These are phyloP conservation scores for Pseudotriccus pelzelni DNA, from an alignment of 2,797 vertebrate genomes.

Conservation along the genomic window DNA sequence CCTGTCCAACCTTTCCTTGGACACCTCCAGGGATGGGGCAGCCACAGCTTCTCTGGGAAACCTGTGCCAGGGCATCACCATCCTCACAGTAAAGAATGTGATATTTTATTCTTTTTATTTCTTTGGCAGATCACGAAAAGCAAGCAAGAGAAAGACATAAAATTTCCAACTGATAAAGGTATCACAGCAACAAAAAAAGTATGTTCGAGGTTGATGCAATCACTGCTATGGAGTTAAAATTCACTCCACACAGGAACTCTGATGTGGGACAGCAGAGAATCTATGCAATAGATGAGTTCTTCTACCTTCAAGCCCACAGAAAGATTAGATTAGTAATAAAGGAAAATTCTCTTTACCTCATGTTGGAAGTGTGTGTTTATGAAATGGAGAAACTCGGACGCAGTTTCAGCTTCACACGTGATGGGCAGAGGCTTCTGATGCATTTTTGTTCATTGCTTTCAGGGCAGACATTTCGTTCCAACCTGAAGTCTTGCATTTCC, in stretches of 20 bases:
- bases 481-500: not conserved
- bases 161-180: not conserved
- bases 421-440: not conserved
- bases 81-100: not conserved
- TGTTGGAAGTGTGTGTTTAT: accelerated
- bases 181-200: not conserved
- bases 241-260: not conserved
- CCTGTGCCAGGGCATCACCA: not conserved
- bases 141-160: not conserved
- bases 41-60: not conserved
- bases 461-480: not conserved
- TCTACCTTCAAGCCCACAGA: not conserved
- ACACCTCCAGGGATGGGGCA: not conserved
- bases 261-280: not conserved
- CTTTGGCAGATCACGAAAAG: not conserved
- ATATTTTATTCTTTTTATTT: not conserved
- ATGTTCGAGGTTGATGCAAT: not conserved
- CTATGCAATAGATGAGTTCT: not conserved
- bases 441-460: not conserved
- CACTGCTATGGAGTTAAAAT: not conserved
- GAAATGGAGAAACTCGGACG: not conserved
- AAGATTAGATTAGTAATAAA: not conserved
- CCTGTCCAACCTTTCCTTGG: not conserved
- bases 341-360: not conserved
- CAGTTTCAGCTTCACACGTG: not conserved